Conservation (phyloP, 2,797 vertebrate species). For the Enteromius argenteus region DNA sequence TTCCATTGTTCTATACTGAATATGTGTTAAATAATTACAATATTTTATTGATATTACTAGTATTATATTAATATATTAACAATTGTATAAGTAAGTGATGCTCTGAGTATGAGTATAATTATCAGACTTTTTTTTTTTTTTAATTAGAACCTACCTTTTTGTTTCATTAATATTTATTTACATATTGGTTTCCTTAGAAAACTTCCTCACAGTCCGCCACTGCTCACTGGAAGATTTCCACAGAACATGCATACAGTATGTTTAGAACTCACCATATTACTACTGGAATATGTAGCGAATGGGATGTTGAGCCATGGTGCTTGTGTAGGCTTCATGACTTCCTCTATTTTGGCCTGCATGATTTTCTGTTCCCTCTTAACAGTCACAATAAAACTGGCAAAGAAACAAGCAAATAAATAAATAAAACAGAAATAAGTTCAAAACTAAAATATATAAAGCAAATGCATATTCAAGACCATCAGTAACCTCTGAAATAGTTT, state of each 20-base stretch:
- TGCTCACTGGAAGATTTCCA: not conserved
- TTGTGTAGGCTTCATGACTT: not conserved
- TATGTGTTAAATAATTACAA: not conserved
- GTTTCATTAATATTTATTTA: not conserved
- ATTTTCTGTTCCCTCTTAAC: not conserved
- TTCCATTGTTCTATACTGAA: not conserved
- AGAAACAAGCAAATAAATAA: not conserved
- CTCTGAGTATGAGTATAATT: not conserved
- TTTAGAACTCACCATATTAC: not conserved
- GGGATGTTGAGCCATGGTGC: not conserved
- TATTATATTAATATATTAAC: not conserved
- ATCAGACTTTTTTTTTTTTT: not conserved
- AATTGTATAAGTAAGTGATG: too few species aligned
- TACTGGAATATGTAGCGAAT: not conserved
- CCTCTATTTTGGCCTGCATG: not conserved
- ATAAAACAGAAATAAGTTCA: not conserved
- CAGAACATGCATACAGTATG: not conserved
- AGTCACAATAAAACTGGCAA: not conserved
- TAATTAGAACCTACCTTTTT: not conserved
- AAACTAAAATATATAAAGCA: not conserved
- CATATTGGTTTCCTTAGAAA: not conserved
- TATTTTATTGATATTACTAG: not conserved
- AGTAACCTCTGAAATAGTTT: not conserved
- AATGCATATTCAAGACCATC: not conserved
- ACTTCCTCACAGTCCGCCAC: not conserved